Evolutionary conservation across 2,797 vertebrate genomes (phyloP), one percentile per base, ranked within the genome.

Genomic region (Serranus cabrilla): DNA sequence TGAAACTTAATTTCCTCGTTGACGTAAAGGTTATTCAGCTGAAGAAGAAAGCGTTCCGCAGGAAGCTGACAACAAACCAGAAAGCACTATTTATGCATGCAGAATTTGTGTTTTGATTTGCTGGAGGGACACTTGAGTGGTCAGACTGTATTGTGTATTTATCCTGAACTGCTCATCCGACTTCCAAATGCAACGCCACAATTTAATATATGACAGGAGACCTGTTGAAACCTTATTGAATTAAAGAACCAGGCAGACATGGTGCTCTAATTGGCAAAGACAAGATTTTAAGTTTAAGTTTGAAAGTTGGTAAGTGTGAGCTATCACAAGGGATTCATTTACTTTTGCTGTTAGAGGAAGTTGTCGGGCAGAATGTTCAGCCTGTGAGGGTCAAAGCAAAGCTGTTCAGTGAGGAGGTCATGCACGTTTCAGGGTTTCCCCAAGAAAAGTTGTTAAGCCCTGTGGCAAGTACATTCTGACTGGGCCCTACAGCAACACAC

Each of bases 21-120:
- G 27, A 50, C 55, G 64, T 46, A 65, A 73, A 73, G n/a, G 40
- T 63, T 59, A 63, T 37, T 70, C 21, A 21, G 42, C 37, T 47
- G 7, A 46, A 27, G 23, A 55, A 6, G 42, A 34, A 13, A 52
- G 2, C 0, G 20, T 40, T 59, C 27, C 47, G 34, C 43, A 14
- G 52, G 46, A 34, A 43, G 18, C 50, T 27, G 40, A 50, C 25
- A 58, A 39, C 52, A 52, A 34, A 58, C 25, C 25, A 11, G 11
- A 11, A 13, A 50, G 31, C 13, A 16, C 14, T 16, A 8, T 14
- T 27, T 12, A n/a, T 49, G 21, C 23, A 8, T 63, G 27, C 12
- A 47, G 23, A n/a, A 21, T 20, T 12, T 21, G 8, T 39, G 21
- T 49, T 61, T 31, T 47, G 51, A 16, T 46, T 45, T 46, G 7